Evolutionary conservation across 2,888 invertebrate genomes (phyloP), one percentile per base, ranked within the genome.

Genomic region (Gibbula magus): DNA sequence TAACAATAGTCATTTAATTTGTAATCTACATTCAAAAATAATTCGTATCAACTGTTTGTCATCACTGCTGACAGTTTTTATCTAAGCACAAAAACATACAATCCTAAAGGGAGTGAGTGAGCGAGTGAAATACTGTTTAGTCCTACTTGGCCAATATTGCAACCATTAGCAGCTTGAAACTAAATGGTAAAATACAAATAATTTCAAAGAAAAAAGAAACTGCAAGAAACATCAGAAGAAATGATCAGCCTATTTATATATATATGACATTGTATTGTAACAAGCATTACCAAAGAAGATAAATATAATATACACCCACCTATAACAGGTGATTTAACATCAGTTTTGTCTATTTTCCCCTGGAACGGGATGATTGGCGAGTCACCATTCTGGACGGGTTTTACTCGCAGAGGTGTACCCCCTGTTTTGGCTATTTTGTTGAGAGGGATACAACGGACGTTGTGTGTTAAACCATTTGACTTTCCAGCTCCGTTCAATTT

Each of bases 281-380:
- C n/a, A n/a, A n/a, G n/a, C n/a, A n/a, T 0, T 10, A 13, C 10
- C 1, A 70, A 70, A 70, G 16, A 3, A 32, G 29, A 7, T 13
- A 66, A 66, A 29, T 5, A 18, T 66, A 1, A 39, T 1, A 20
- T 16, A 13, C 18, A 39, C 79, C 54, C 10, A 77, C 80, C 56
- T 16, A 53, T 35, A 39, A 20, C 53, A 20, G 77, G 22, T n/a
- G 75, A 39, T 54, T 29, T 75, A 53, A 75, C 35, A 29, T 29
- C 51, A 25, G 25, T 51, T 25, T 25, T 74, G 20, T 22, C 7
- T 22, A 81, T 75, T 18, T 32, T 56, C 51, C 81, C 81, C 53
- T 81, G 81, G 8, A 81, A 22, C 10, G 81, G 81, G 8, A 79
- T 79, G 18, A 82, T 54, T 10, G 83, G 81, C 25, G 83, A 83